Conservation (phyloP, 2,797 vertebrate species). For the Lepidocolaptes lacrymiger region DNA sequence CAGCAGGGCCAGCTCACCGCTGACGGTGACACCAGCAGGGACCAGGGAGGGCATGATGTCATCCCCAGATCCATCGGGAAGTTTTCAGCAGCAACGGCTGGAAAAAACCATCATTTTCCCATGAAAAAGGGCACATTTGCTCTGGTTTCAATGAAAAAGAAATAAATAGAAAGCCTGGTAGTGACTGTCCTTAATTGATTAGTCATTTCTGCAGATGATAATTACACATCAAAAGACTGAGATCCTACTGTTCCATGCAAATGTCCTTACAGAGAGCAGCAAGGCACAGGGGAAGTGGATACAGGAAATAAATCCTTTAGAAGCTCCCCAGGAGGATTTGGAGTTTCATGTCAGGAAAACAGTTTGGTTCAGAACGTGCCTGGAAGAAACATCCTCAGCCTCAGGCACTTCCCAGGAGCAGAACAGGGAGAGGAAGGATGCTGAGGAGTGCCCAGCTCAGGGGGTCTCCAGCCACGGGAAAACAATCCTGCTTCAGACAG, state of each 20-base stretch:
- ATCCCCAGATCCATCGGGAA: not conserved
- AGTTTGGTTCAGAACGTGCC: not conserved
- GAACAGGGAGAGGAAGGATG: not conserved
- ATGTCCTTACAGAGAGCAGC: not conserved
- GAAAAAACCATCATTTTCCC: constrained; percentile 26
- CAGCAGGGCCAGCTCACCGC: not conserved
- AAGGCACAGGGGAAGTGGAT: not conserved
- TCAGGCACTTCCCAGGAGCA: accelerated
- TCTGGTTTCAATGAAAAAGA: constrained; percentile 60
- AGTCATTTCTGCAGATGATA: constrained; percentile 72
- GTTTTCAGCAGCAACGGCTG: not conserved
- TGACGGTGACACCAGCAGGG: not conserved
- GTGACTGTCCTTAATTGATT: constrained; percentile 69
- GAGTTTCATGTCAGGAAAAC: not conserved
- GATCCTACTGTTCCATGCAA: constrained; percentile 55
- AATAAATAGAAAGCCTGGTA: constrained; percentile 61
- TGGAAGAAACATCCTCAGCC: not conserved
- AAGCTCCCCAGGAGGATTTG: not conserved
- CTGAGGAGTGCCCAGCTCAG: accelerated
- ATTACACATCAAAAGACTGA: constrained; percentile 59
- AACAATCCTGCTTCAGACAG: not conserved
- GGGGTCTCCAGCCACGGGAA: not conserved
- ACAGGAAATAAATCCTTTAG: constrained; percentile 19
- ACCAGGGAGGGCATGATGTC: not conserved
- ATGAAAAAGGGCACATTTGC: constrained; percentile 32